phyloP scores from a whole-genome alignment of 2,888 invertebrate species.

The Apotomis betuletana region DNA sequence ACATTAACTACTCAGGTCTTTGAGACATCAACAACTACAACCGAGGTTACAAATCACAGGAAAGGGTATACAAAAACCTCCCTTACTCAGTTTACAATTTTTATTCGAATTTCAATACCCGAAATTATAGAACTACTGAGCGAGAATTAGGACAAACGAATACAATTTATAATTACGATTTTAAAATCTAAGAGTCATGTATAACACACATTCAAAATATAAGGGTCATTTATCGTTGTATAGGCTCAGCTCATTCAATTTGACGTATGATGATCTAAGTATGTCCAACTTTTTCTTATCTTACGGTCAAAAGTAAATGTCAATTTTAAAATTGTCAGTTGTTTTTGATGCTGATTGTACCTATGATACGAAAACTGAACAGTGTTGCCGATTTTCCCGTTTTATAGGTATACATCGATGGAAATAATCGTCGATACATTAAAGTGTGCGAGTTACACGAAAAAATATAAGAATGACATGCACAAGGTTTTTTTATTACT shows the following conservation, averaged over 20 bases:
- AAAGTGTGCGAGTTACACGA: no score
- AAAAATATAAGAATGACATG: no score
- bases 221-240: slow-evolving; percentile 73
- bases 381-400: not conserved
- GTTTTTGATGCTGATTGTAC: no score
- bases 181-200: slow-evolving; percentile 11
- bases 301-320: no score
- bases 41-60: slow-evolving; percentile 62
- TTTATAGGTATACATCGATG: no score
- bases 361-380: not conserved
- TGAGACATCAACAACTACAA: slow-evolving; percentile 54
- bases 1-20: slow-evolving; percentile 43
- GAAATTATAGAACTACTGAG: slow-evolving; percentile 10
- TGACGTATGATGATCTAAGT: slow-evolving; percentile 48
- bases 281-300: not conserved
- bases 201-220: slow-evolving; percentile 37
- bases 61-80: slow-evolving; percentile 40
- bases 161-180: slow-evolving; percentile 14
- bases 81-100: slow-evolving; percentile 14
- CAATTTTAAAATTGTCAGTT: no score
- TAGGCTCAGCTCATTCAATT: slow-evolving; percentile 70
- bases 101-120: slow-evolving; percentile 8
- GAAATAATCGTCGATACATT: no score
- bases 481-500: not conserved
- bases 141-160: slow-evolving; percentile 2